Conservation (phyloP, 2,888 invertebrate genomes). For the Empis livida region DNA sequence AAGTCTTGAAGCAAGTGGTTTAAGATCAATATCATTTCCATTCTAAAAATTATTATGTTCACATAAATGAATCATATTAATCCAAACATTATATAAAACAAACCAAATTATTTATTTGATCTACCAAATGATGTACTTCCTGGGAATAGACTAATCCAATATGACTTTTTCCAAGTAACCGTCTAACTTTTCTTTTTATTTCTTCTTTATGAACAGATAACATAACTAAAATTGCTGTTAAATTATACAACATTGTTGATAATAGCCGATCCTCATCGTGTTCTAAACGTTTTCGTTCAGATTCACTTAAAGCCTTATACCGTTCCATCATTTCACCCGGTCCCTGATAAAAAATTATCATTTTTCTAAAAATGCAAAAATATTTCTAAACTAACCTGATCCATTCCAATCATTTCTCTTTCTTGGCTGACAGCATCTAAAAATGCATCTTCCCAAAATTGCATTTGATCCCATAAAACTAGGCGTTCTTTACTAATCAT, state of each 20-base stretch:
- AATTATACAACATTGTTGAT: conserved; percentile 90
- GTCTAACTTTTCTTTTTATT: conserved; percentile 71
- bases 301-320: conserved; percentile 84
- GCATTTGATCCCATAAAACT: conserved; percentile 95
- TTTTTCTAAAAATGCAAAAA: background rate
- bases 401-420: conserved; percentile 98
- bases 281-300: conserved; percentile 86
- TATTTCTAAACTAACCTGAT: conserved; percentile 49
- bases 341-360: conserved; percentile 40
- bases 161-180: conserved; percentile 94
- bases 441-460: conserved; percentile 99
- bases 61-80: background rate
- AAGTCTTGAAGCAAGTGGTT: conserved; percentile 87
- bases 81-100: conserved; percentile 27
- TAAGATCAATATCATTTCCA: conserved; percentile 95
- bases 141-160: conserved; percentile 96
- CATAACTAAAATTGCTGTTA: conserved; percentile 92
- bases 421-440: conserved; percentile 96
- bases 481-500: conserved; percentile 53
- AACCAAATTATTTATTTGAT: conserved; percentile 88
- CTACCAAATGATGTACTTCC: conserved; percentile 91
- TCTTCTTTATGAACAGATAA: conserved; percentile 74
- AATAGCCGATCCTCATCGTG: conserved; percentile 95
- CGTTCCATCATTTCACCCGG: conserved; percentile 99
- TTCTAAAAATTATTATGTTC: conserved; percentile 45